These are phyloP conservation scores for Noctua janthina DNA, from an alignment of 2,888 invertebrate species.

Conservation along the genomic window DNA sequence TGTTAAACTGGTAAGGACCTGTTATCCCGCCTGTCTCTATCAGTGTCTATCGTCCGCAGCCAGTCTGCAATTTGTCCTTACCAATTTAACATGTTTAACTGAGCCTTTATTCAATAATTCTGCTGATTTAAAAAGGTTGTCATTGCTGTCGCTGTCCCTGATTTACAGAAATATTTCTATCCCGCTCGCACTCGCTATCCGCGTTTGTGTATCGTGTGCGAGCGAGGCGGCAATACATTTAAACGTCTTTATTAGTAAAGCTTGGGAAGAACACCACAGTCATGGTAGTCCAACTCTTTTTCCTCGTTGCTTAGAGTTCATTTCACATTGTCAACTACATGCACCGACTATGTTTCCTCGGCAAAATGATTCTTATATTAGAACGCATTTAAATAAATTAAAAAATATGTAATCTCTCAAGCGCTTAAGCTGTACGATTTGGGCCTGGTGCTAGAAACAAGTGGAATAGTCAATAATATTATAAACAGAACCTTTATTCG, in stretches of 20 bases:
- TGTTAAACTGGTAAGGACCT: background rate
- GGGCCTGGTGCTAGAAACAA: slow-evolving; percentile 59
- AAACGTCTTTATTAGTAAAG: background rate
- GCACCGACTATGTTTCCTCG: background rate
- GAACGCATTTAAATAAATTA: background rate
- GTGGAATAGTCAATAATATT: slow-evolving; percentile 45
- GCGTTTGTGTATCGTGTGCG: background rate
- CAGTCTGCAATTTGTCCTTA: background rate
- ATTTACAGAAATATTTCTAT: background rate
- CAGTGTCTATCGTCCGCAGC: background rate
- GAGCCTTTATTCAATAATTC: background rate
- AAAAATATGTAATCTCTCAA: slow-evolving; percentile 36
- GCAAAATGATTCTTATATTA: no score
- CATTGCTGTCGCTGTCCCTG: no score
- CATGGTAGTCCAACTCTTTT: background rate
- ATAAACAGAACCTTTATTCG: background rate
- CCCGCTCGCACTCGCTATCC: background rate
- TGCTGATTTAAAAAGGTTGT: background rate
- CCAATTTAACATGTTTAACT: background rate
- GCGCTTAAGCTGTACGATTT: background rate
- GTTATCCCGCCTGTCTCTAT: no score
- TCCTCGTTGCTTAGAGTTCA: background rate
- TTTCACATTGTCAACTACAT: background rate
- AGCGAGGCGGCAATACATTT: background rate
- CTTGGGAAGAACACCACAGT: background rate